Conservation (phyloP, 2,797 vertebrate genomes). For the Ceryle rudis region DNA sequence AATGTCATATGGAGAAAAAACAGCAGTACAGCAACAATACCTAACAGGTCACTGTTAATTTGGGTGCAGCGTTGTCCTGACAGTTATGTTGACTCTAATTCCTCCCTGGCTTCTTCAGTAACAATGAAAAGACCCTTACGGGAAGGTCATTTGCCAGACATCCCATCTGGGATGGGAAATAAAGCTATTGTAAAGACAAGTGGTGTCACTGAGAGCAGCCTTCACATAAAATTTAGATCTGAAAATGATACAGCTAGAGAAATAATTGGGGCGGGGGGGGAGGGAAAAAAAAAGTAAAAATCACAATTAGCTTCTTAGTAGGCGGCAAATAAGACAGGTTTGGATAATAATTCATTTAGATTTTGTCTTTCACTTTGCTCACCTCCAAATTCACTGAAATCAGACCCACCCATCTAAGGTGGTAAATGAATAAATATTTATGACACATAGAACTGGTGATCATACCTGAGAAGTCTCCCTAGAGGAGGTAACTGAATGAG, state of each 20-base stretch:
- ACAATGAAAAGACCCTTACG: background rate
- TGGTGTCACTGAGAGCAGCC: background rate
- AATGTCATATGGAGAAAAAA: background rate
- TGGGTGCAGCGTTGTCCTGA: background rate
- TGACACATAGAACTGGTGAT: background rate
- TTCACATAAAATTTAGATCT: background rate
- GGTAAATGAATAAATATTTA: background rate
- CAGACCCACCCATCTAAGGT: background rate
- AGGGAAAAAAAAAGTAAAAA: background rate
- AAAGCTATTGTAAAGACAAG: background rate
- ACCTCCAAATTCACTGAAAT: background rate
- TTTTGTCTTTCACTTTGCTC: background rate
- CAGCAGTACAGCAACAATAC: background rate
- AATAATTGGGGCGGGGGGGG: background rate
- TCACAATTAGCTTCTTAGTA: background rate
- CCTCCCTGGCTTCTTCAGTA: background rate
- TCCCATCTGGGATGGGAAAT: background rate
- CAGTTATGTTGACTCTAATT: background rate
- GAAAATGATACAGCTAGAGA: background rate
- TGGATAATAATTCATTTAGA: background rate
- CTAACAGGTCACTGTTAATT: background rate
- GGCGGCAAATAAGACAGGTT: background rate
- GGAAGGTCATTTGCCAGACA: conserved; percentile 20
- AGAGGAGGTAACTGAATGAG: background rate
- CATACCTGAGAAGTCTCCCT: background rate